Percentiles rank a stretch among this genome's conserved stretches.
Conservation (phyloP, 2,797 vertebrate species). For the Anniella stebbinsi region DNA sequence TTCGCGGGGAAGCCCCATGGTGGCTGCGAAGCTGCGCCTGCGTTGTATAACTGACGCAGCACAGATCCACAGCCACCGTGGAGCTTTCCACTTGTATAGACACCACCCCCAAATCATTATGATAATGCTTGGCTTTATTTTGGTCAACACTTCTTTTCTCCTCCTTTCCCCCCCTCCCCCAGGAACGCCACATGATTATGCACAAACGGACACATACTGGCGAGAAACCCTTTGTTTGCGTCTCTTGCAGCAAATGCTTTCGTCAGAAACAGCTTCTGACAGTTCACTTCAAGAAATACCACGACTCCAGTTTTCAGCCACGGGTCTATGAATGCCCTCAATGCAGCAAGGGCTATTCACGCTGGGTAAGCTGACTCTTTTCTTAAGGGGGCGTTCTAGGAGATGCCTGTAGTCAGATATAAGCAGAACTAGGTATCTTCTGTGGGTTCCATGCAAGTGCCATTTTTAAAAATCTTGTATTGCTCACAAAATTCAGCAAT, state of each 20-base stretch:
- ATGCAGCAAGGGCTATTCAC: conserved; percentile 67
- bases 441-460: not conserved
- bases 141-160: not conserved
- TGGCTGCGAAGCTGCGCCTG: no score
- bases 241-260: conserved; percentile 65
- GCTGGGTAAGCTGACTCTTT: conserved; percentile 56
- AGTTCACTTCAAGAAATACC: conserved; percentile 59
- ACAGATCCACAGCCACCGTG: no score
- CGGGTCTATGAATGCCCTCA: conserved; percentile 38
- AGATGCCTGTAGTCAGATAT: not conserved
- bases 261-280: conserved; percentile 62
- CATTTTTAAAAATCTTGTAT: no score
- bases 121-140: not conserved
- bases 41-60: no score
- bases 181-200: conserved; percentile 56
- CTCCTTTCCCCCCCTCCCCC: not conserved
- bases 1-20: no score
- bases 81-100: no score
- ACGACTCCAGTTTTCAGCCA: conserved; percentile 32
- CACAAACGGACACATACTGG: conserved; percentile 60
- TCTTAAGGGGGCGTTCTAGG: conserved; percentile 8
- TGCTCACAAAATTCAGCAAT: not conserved
- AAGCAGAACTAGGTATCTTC: not conserved
- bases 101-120: not conserved
- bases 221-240: conserved; percentile 70